Base-by-base conservation (phyloP, 2,113 vertebrate species). In the Orientallactaga bullata region DNA sequence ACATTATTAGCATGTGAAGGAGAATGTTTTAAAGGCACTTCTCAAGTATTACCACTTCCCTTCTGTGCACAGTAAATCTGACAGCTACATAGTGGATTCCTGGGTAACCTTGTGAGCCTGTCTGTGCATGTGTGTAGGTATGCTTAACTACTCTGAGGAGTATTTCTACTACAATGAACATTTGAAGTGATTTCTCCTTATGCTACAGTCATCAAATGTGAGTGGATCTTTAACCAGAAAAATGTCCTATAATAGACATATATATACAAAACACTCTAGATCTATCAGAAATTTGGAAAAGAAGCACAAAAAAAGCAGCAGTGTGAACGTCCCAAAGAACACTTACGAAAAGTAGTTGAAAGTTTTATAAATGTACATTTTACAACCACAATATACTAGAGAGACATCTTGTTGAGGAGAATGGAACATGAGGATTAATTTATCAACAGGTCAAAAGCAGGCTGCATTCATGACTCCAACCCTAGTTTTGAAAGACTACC, bases 361-460 rank as follows among this genome's bases (percentile, higher is more conserved):
- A 82, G 0, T 47, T 77, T 71, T 73, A 20, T n/a, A 89, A 89
- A 81, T 85, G 17, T 4, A 17, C 66, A 17, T 73, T 88, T 94
- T 65, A 18, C 12, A 86, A 47, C 23, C 65, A 77, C 89, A 63
- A 37, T 89, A 72, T 79, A 23, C 23, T 74, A 35, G 55, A 74
- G 37, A 90, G 92, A 61, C 24, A 47, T 32, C 94, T 93, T 96
- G 18, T 85, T 90, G 86, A 74, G 76, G 72, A 58, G 80, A 89
- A 55, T 7, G 20, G 90, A 94, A 77, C 73, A 51, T 26, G 65
- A 95, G 82, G 42, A 86, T 85, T 85, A 93, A 83, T 42, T 96
- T 95, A 96, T 98, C 97, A 98, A 96, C 97, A 98, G 96, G 97
- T 98, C 85, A 93, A 81, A 97, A 74, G 1, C 18, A 92, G 85